Evolutionary conservation across 2,797 vertebrate species (phyloP).

Genomic region (Sebastes itinus): DNA sequence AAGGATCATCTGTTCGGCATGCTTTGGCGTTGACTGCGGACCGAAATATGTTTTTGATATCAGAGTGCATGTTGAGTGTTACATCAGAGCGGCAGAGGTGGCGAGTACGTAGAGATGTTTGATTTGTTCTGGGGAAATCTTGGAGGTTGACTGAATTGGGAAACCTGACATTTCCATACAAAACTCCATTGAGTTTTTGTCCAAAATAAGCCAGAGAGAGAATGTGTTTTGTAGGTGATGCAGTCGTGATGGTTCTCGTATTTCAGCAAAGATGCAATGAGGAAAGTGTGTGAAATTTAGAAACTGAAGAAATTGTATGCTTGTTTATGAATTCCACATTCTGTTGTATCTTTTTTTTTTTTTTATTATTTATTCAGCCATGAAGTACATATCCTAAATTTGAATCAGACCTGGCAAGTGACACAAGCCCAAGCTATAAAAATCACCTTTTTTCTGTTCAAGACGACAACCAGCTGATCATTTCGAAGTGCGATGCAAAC

Average conservation of each 20-base stretch:
- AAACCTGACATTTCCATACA: slow-evolving; percentile 20
- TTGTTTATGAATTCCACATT: slow-evolving; percentile 27
- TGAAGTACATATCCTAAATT: slow-evolving; percentile 27
- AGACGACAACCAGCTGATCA: background rate
- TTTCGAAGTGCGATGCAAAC: slow-evolving; percentile 47
- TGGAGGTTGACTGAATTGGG: background rate
- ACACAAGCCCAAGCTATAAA: slow-evolving; percentile 1
- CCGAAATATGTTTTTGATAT: background rate
- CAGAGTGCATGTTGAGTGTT: background rate
- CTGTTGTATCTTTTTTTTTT: slow-evolving; percentile 1
- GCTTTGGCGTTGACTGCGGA: background rate
- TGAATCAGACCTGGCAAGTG: background rate
- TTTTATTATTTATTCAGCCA: slow-evolving; percentile 20
- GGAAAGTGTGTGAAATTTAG: slow-evolving; percentile 21
- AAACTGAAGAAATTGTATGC: slow-evolving; percentile 14
- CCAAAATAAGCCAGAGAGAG: background rate
- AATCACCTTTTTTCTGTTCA: background rate
- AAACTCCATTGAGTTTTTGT: slow-evolving; percentile 3
- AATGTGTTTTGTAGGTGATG: background rate
- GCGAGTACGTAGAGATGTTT: background rate
- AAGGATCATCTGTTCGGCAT: background rate
- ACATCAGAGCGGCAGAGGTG: background rate
- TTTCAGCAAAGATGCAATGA: slow-evolving; percentile 11
- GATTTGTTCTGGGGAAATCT: background rate
- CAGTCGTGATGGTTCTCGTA: background rate